Percentiles rank a stretch among this genome's conserved stretches.
These are phyloP conservation scores for Ricordea florida DNA, from an alignment of 92 coral and sea anemone species.

Conservation along the genomic window DNA sequence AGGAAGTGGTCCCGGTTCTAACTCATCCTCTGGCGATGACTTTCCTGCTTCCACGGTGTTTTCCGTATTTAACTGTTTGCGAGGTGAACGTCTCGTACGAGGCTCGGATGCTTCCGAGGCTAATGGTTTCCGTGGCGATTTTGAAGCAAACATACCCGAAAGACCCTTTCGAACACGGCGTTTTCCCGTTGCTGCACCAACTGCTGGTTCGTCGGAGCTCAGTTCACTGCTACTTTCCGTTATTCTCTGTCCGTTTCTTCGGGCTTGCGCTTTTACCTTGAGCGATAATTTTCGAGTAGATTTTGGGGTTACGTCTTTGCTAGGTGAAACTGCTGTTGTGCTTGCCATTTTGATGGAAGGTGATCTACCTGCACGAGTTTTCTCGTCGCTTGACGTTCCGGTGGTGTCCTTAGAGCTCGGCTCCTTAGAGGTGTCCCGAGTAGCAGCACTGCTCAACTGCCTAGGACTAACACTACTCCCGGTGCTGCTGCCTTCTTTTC, in stretches of 20 bases:
- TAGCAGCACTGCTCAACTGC: not conserved
- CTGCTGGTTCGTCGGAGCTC: slow-evolving; percentile 66
- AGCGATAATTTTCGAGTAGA: slow-evolving; percentile 58
- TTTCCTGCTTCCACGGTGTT: not conserved
- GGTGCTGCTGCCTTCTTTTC: slow-evolving; percentile 5
- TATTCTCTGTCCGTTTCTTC: slow-evolving; percentile 3
- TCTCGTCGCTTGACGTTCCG: slow-evolving; percentile 17
- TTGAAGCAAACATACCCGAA: slow-evolving; percentile 11
- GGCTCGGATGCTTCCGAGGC: not conserved
- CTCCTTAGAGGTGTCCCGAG: slow-evolving; percentile 40
- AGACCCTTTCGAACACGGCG: slow-evolving; percentile 63
- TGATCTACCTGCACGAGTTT: not conserved
- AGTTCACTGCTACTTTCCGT: slow-evolving; percentile 59
- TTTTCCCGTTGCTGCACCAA: not conserved
- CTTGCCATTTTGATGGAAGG: slow-evolving; percentile 8
- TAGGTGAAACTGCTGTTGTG: not conserved
- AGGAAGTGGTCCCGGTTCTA: slow-evolving; percentile 46
- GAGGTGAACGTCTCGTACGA: slow-evolving; percentile 60
- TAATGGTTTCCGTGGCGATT: slow-evolving; percentile 15
- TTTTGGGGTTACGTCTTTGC: slow-evolving; percentile 63
- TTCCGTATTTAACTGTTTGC: slow-evolving; percentile 19
- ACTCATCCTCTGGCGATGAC: slow-evolving; percentile 13
- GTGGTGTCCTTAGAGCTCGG: slow-evolving; percentile 71
- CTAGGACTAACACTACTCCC: slow-evolving; percentile 1
- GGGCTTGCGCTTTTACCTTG: slow-evolving; percentile 1